Evolutionary conservation across 2,113 vertebrate species (phyloP).

Genomic region (Clarias magur): DNA sequence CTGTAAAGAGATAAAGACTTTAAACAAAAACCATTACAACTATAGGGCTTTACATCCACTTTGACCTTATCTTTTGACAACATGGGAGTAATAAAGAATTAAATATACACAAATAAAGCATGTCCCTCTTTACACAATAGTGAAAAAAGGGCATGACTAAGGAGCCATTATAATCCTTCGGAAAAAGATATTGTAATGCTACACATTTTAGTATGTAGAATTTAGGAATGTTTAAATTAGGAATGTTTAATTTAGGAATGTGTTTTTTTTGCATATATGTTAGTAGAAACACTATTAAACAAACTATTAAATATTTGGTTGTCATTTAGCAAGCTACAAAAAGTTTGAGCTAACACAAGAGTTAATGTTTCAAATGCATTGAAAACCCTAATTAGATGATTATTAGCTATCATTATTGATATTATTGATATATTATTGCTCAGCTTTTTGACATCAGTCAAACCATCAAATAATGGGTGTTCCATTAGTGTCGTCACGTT

Average conservation of each 20-base stretch:
- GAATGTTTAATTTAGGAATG: background rate
- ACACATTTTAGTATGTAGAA: background rate
- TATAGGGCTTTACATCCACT: background rate
- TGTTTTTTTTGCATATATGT: no score
- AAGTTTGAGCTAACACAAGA: background rate
- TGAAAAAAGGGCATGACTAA: background rate
- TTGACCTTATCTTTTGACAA: slow-evolving; percentile 2
- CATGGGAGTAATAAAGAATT: background rate
- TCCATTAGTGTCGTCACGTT: background rate
- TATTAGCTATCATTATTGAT: background rate
- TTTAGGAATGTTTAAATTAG: background rate
- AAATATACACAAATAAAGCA: slow-evolving; percentile 18
- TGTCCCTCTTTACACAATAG: background rate
- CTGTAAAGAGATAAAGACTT: slow-evolving; percentile 3
- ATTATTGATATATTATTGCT: background rate
- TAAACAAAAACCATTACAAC: background rate
- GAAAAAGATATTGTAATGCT: background rate
- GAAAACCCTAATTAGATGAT: no score
- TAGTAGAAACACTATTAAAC: background rate
- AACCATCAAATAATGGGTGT: background rate
- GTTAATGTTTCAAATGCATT: background rate
- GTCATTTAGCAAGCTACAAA: background rate
- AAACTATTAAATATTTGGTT: background rate
- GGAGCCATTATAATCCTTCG: background rate
- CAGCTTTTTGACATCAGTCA: background rate